phyloP scores from a whole-genome alignment of 2,888 invertebrate species.

The Acleris cristana region DNA sequence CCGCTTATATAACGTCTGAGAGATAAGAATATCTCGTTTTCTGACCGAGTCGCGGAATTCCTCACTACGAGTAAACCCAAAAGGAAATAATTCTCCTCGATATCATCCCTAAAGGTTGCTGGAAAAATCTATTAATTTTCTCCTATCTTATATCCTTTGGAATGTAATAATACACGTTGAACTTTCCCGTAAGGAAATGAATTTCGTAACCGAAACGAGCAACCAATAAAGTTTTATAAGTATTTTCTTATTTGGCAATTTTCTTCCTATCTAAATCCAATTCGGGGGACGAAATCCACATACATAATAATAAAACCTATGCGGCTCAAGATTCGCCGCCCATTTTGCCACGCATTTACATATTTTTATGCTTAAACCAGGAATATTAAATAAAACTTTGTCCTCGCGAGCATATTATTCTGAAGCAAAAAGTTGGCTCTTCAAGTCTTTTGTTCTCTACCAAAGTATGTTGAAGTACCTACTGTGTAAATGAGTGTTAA shows the following conservation, averaged over 20 bases:
- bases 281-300: slow-evolving; percentile 13
- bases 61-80: slow-evolving; percentile 6
- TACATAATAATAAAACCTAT: slow-evolving; percentile 7
- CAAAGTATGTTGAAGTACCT: not conserved
- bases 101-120: slow-evolving; percentile 8
- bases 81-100: slow-evolving; percentile 8
- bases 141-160: slow-evolving; percentile 16
- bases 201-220: slow-evolving; percentile 15
- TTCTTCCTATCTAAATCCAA: slow-evolving; percentile 29
- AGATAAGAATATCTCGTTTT: slow-evolving; percentile 11
- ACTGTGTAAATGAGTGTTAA: not conserved
- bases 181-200: slow-evolving; percentile 21
- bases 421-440: not conserved
- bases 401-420: not conserved
- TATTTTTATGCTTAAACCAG: slow-evolving; percentile 13
- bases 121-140: slow-evolving; percentile 10
- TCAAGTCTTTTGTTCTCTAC: not conserved
- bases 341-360: slow-evolving; percentile 7
- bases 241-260: slow-evolving; percentile 27
- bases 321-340: slow-evolving; percentile 1
- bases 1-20: slow-evolving; percentile 2
- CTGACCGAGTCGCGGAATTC: slow-evolving; percentile 15
- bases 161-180: slow-evolving; percentile 31
- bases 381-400: slow-evolving; percentile 6
- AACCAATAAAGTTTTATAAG: slow-evolving; percentile 27